Base-by-base conservation (phyloP, 2,113 vertebrate genomes). In the Cololabis saira region DNA sequence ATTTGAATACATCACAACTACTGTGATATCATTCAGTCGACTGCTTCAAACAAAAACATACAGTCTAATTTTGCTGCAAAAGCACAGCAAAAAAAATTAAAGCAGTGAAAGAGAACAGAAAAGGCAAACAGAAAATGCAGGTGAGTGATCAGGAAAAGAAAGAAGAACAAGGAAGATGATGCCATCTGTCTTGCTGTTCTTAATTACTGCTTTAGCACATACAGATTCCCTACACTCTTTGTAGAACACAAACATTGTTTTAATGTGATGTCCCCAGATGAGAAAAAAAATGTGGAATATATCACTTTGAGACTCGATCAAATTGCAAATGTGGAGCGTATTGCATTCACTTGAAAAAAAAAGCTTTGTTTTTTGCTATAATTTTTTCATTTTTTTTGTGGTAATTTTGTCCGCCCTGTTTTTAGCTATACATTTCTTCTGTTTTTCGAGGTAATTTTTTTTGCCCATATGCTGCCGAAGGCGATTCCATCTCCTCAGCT, bases 291-390 rank as follows among this genome's bases (percentile, higher is more conserved):
- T 3, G 72, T 72, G 55, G 65, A 64, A 54, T 67, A 19, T 63
- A 74, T 74, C 85, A 81, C 69, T 82, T 72, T 81, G 77, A 70
- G 68, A 82, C 47, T 82, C 76, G 40, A 78, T 80, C 66, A 74
- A 85, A 85, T 81, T 84, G 76, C 71, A 78, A 24, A 47, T 58
- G 69, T 14, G 43, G 69, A 76, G n/a, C n/a, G n/a, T n/a, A n/a
- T n/a, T n/a, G n/a, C n/a, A n/a, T n/a, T n/a, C n/a, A n/a, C n/a
- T n/a, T n/a, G n/a, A n/a, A n/a, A n/a, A n/a, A n/a, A n/a, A n/a
- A n/a, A n/a, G n/a, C n/a, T n/a, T n/a, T n/a, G n/a, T n/a, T n/a
- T n/a, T n/a, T n/a, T n/a, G n/a, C n/a, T n/a, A n/a, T n/a, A n/a
- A n/a, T n/a, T n/a, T n/a, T n/a, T n/a, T n/a, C n/a, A n/a, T n/a